A percentile compares a stretch with the other conserved stretches of the same genome.
Evolutionary conservation across 2,888 invertebrate genomes (phyloP).

Genomic region (Acanthosepion esculentum): DNA sequence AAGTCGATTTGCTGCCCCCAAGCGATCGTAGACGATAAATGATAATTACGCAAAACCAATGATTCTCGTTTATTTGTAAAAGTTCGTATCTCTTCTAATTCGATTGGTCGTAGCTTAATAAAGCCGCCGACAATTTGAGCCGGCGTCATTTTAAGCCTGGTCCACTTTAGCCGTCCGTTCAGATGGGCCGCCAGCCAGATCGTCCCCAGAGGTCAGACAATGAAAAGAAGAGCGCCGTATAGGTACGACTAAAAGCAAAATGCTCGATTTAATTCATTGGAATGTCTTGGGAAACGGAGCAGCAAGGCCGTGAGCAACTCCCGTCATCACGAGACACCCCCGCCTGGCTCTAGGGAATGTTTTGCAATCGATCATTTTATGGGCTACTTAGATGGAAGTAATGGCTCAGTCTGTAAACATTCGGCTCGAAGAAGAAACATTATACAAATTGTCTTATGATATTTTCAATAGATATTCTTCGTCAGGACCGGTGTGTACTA

Average conservation of each 20-base stretch:
- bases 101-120: background rate
- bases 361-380: background rate
- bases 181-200: background rate
- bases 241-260: background rate
- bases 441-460: too few species aligned
- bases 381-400: background rate
- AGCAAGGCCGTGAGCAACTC: background rate
- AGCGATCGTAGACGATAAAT: background rate
- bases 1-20: background rate
- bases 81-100: background rate
- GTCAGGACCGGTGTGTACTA: too few species aligned
- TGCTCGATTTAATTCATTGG: background rate
- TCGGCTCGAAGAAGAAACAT: background rate
- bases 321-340: background rate
- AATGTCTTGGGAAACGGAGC: background rate
- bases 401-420: background rate
- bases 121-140: background rate
- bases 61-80: background rate
- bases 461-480: too few species aligned
- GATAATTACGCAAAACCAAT: constrained; percentile 33
- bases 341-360: background rate
- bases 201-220: background rate
- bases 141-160: background rate
- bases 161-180: background rate
- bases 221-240: background rate